Conservation (phyloP, 92 coral and sea anemone genomes). For the Parazoanthus swiftii region DNA sequence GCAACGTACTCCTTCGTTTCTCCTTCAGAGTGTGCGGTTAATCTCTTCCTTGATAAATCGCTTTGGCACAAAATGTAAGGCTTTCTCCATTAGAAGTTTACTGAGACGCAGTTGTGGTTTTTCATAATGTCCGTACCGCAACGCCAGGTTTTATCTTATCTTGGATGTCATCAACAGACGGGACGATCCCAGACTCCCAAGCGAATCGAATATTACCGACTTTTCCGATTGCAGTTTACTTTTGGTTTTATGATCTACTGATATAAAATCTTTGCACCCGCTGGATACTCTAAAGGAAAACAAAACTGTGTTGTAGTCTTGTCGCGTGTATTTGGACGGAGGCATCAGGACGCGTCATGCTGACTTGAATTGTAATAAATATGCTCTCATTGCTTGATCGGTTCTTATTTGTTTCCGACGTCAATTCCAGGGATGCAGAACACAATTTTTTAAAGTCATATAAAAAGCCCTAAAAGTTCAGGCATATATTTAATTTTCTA, state of each 20-base stretch:
- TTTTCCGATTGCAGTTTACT: constrained; percentile 13
- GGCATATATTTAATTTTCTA: background rate
- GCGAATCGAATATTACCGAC: constrained; percentile 8
- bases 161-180: constrained; percentile 28
- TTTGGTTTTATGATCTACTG: background rate
- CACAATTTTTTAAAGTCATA: no score
- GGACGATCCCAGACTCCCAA: background rate
- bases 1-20: constrained; percentile 14
- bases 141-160: background rate
- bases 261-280: background rate
- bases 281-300: background rate
- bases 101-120: constrained; percentile 1
- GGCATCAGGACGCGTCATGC: background rate
- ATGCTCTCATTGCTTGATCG: background rate
- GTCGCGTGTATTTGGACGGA: background rate
- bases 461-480: no score
- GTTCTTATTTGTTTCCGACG: background rate
- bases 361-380: no score
- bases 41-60: constrained; percentile 29
- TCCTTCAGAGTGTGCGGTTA: background rate
- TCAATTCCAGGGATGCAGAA: no score
- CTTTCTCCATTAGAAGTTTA: background rate
- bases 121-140: background rate
- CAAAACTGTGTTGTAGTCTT: background rate
- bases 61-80: background rate